Conservation (phyloP, 2,888 invertebrate species). For the Marasmarcha lunaedactyla region DNA sequence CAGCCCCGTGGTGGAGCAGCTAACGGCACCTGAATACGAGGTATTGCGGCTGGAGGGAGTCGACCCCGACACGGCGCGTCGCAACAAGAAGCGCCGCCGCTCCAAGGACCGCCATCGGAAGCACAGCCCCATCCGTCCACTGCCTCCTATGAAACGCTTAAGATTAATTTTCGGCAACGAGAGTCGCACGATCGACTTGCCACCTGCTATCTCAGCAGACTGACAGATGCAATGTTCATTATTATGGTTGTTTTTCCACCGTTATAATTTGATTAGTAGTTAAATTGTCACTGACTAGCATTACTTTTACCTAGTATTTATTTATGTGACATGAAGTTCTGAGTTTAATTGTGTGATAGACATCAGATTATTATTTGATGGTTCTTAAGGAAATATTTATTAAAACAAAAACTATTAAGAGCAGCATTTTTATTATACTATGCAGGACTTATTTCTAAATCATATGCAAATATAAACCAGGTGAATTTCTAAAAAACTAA, state of each 20-base stretch:
- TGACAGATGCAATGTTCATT: conserved; percentile 51
- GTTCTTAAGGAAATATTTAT: conserved; percentile 49
- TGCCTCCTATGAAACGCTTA: conserved; percentile 85
- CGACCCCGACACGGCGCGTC: conserved; percentile 64
- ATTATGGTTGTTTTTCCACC: conserved; percentile 62
- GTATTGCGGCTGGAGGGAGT: conserved; percentile 86
- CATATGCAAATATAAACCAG: too few species aligned
- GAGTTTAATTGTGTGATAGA: conserved; percentile 50
- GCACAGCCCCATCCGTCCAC: conserved; percentile 66
- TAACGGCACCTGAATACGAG: conserved; percentile 85
- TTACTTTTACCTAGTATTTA: conserved; percentile 59
- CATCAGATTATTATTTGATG: conserved; percentile 46
- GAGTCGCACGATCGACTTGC: conserved; percentile 89
- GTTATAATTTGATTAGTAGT: conserved; percentile 65
- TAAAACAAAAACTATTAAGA: conserved; percentile 28
- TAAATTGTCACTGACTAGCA: conserved; percentile 65
- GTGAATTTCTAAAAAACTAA: too few species aligned
- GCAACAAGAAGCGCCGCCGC: conserved; percentile 67
- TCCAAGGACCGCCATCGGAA: conserved; percentile 60
- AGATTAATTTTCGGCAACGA: conserved; percentile 91
- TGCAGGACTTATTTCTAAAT: too few species aligned
- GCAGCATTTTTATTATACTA: conserved; percentile 30
- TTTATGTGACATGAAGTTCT: conserved; percentile 51
- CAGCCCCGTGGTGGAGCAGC: conserved; percentile 86
- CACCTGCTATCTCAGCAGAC: conserved; percentile 76